These are phyloP conservation scores for Junonia oenone DNA, from an alignment of 2,888 invertebrate genomes.

Conservation along the genomic window DNA sequence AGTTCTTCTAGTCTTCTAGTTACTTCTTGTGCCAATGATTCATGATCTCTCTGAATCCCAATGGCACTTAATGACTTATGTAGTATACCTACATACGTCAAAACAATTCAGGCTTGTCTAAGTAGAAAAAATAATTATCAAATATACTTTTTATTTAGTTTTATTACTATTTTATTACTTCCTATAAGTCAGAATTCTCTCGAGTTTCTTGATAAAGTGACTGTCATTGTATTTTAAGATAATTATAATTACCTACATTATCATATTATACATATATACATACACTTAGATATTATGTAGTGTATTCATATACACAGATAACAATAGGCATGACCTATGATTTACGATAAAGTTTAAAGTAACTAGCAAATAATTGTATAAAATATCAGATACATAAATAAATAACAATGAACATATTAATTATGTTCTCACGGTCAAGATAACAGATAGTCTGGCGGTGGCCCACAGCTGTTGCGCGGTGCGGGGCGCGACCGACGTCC, in stretches of 20 bases:
- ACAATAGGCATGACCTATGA: background rate
- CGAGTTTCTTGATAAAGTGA: background rate
- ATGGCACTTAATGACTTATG: no score
- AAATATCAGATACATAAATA: slow-evolving; percentile 10
- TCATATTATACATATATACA: background rate
- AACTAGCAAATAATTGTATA: slow-evolving; percentile 2
- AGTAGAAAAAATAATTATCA: no score
- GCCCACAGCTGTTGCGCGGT: slow-evolving; percentile 68
- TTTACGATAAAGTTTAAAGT: background rate
- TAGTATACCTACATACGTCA: no score
- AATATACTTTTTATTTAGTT: no score
- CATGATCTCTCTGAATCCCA: no score
- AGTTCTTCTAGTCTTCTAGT: no score
- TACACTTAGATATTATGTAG: background rate
- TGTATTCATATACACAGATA: background rate
- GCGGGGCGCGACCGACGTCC: slow-evolving; percentile 50
- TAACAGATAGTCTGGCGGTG: slow-evolving; percentile 50
- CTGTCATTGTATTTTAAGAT: background rate
- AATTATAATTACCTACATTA: background rate
- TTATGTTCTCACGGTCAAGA: slow-evolving; percentile 72
- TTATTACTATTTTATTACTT: no score
- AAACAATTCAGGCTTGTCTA: no score
- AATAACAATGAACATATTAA: slow-evolving; percentile 39
- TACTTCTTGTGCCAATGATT: no score
- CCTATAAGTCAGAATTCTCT: no score